Base-by-base conservation (phyloP, 2,113 vertebrate genomes). In the Cyanistes caeruleus region DNA sequence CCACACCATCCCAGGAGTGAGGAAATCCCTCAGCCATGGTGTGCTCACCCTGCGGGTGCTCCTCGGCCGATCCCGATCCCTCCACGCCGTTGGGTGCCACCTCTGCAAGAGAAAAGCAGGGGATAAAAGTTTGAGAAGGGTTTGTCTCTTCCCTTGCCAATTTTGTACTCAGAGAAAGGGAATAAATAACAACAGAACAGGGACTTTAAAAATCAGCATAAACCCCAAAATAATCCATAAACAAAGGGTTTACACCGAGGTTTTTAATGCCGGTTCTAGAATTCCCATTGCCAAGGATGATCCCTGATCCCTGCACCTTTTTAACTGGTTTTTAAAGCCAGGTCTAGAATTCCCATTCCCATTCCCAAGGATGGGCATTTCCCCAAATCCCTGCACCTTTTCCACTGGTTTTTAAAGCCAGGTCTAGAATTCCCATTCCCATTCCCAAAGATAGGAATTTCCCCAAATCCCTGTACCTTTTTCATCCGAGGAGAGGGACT, bases 381-480 rank as follows among this genome's bases (percentile, higher is more conserved):
- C 30, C 51, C 16, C 8, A 4, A 15, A 43, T 27, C 39, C 31
- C 70, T 44, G 39, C 1, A 37, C n/a, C 13, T 37, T 21, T 48
- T 2, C 15, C 9, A 5, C 3, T 18, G 21, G 4, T 5, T 48
- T 59, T 30, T 18, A 30, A 46, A 25, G 53, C 5, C 13, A 11
- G 3, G 22, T 35, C 6, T 1, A 33, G n/a, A 53, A 37, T 2
- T 3, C 31, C 14, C 41, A 13, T 6, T 24, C 48, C n/a, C 0
- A 10, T 6, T 24, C 48, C n/a, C 0, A 10, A 72, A 25, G 41
- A 46, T 0, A 11, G 10, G n/a, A 28, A 67, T 60, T 64, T 37
- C 35, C 55, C 41, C 79, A 39, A 63, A 41, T 7, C 8, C 58
- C 49, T 5, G 15, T 97, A 98, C 95, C 97, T 97, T 97, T 96